Evolutionary conservation across 2,797 vertebrate genomes (phyloP), one percentile per base, ranked within the genome.

Genomic region (Cossypha dichroa): DNA sequence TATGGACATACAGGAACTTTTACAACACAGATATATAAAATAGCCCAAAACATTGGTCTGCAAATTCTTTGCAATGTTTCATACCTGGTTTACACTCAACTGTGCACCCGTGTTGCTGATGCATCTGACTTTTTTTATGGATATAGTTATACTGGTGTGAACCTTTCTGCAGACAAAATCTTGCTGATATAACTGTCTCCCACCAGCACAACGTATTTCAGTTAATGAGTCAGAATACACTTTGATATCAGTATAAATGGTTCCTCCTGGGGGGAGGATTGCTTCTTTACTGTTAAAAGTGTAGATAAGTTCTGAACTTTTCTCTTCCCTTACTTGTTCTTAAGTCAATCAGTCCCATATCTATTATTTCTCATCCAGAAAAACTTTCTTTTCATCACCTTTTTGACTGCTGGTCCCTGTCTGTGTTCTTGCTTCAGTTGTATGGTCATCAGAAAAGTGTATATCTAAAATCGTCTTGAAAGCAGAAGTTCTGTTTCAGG

Each of bases 161-260:
- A 81, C n/a, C 29, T 64, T 85, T 90, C 43, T 51, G 62, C 25
- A 93, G 79, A 72, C 76, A 95, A 95, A 93, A 93, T 95, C 94
- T 94, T 95, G 46, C 79, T 90, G 91, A 91, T 94, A 78, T 40
- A 90, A 95, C 87, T 86, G 82, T 86, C 69, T 95, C 79, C 69
- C 69, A 91, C 66, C 46, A 95, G 58, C 82, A 84, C 69, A 91
- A 94, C 66, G 4, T 94, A 75, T 90, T 96, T 97, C 94, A 90
- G 94, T 96, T 97, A 95, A 83, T 95, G 96, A 97, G 78, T 93
- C 89, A 96, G 94, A 92, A 94, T 77, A 88, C 36, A 41, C 60
- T 95, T 96, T 94, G 95, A 88, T 95, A 96, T 83, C 84, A 80
- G 78, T 83, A 28, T 66, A 90, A 93, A 84, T 85, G 40, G 38